Base-by-base conservation (phyloP, 2,113 vertebrate species). In the Cardinalis cardinalis region DNA sequence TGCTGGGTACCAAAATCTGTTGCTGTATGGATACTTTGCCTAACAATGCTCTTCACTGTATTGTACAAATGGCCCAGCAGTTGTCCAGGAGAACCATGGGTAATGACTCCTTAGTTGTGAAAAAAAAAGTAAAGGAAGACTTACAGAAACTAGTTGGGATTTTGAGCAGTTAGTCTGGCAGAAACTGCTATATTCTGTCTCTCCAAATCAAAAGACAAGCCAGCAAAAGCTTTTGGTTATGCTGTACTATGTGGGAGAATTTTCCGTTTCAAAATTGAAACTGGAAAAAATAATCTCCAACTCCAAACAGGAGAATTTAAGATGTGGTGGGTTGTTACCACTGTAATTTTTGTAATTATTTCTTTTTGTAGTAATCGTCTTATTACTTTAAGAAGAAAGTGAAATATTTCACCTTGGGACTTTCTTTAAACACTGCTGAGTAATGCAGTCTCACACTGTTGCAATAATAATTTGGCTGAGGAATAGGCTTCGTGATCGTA, bases 21-120 rank as follows among this genome's bases (percentile, higher is more conserved):
- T 63, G 34, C 34, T 58, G 2, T 68, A 7, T 23, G 28, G 32
- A 26, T 51, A 44, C 41, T 76, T 58, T 68, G 23, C 51, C 43
- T 64, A 32, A 23, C 23, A 26, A 7, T 0, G 0, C 25, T 72
- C 32, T 44, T 80, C 40, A 15, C 10, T 82, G n/a, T 36, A 0
- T 43, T 52, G 38, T 79, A 58, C 68, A 69, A 61, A 28, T 32
- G 12, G 34, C 80, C 23, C 41, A 72, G 51, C 23, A 84, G 23
- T 73, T 73, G n/a, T 66, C 29, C 49, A 29, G 1, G 1, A 29
- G 34, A 74, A 26, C 18, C 26, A 36, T 40, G 14, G n/a, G 59
- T 52, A 60, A 46, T 7, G 31, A 53, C 41, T 44, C 20, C 12
- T 48, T 26, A 49, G 28, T 38, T n/a, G 14, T 41, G 61, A 53